phyloP scores from a whole-genome alignment of 2,113 vertebrate species.

The Barnardius zonarius region DNA sequence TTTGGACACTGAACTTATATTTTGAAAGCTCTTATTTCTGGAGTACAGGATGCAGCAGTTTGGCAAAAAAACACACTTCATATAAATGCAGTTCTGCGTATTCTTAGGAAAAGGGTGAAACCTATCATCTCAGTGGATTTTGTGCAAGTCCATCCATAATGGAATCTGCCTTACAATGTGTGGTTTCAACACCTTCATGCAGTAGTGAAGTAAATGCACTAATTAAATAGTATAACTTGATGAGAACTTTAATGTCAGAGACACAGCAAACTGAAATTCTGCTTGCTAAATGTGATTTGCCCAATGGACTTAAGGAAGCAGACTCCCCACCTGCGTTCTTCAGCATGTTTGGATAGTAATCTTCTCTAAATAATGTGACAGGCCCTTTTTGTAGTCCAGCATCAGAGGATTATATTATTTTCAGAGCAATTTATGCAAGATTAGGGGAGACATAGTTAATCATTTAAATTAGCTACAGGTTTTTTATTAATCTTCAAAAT shows the following conservation, averaged over 20 bases:
- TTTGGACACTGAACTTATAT: background rate
- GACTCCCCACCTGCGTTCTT: background rate
- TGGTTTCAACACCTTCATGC: background rate
- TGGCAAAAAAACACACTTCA: rapidly evolving
- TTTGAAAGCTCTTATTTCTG: background rate
- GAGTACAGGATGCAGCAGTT: background rate
- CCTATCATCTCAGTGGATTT: background rate
- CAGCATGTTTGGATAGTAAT: conserved; percentile 15
- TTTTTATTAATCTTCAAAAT: conserved; percentile 43
- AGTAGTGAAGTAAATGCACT: background rate
- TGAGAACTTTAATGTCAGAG: background rate
- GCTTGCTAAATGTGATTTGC: background rate
- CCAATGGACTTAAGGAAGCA: background rate
- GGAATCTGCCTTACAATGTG: background rate
- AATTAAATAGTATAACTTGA: background rate
- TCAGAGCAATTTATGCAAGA: conserved; percentile 33
- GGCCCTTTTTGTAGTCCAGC: background rate
- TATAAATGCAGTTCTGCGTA: background rate
- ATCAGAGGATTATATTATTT: conserved; percentile 28
- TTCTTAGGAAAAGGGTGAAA: background rate
- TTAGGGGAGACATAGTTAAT: conserved; percentile 45
- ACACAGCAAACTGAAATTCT: background rate
- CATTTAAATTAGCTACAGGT: conserved; percentile 20
- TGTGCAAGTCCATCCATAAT: background rate
- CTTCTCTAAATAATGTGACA: conserved; percentile 21